phyloP scores from a whole-genome alignment of 2,888 invertebrate genomes.

The Carpatolechia fugitivella region DNA sequence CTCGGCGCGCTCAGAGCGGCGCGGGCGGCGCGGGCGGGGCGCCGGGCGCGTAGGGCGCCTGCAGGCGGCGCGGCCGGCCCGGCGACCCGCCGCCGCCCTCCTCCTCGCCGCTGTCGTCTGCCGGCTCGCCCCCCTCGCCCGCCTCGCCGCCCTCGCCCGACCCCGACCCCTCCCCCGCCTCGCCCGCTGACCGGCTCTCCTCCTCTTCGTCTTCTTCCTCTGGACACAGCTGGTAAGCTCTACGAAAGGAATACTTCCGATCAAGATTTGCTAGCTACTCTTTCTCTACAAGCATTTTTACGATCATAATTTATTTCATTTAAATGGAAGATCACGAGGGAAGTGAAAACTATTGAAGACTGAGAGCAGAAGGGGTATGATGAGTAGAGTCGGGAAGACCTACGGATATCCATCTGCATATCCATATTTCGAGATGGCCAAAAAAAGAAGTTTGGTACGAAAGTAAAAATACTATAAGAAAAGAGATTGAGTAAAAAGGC shows the following conservation, averaged over 20 bases:
- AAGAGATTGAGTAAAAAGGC: too few species aligned
- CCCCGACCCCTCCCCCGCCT: constrained; percentile 31
- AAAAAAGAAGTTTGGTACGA: too few species aligned
- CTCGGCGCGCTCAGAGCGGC: constrained; percentile 29
- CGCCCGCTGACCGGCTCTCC: constrained; percentile 54
- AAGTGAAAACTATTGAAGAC: too few species aligned
- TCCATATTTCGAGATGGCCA: too few species aligned
- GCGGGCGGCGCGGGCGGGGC: constrained; percentile 26
- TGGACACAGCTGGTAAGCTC: constrained; percentile 71
- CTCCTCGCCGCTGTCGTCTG: constrained; percentile 34
- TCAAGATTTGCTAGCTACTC: background rate
- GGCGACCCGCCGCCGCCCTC: constrained; percentile 48
- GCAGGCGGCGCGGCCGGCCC: too few species aligned
- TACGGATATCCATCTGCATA: too few species aligned
- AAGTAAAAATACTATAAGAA: too few species aligned
- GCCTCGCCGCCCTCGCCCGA: constrained; percentile 32
- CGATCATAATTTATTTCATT: background rate
- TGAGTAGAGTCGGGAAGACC: too few species aligned
- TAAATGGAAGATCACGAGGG: background rate
- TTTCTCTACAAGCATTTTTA: background rate
- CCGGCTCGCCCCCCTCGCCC: constrained; percentile 46
- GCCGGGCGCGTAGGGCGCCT: constrained; percentile 26
- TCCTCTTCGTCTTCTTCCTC: constrained; percentile 75
- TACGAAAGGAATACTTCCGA: constrained; percentile 25
- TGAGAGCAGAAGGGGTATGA: too few species aligned